Evolutionary conservation across 2,888 invertebrate genomes (phyloP), one percentile per base, ranked within the genome.

Genomic region (Ischnus inquisitorius): DNA sequence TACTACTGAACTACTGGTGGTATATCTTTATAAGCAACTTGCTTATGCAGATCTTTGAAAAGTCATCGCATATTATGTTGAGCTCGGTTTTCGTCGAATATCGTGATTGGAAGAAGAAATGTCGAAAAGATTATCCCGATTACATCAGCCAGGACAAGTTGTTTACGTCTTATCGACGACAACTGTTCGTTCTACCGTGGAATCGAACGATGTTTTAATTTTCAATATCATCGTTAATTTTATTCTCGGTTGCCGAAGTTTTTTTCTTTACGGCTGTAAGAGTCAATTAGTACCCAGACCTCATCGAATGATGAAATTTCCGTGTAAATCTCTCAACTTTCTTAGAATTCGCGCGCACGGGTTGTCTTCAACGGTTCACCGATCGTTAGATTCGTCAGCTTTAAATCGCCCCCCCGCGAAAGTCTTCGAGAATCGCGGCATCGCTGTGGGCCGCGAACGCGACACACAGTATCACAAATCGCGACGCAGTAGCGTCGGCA

Each of bases 61-160:
- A 34, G 46, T 4, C 46, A 14, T 46, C 46, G 14, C 34, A 34
- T 6, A 34, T 34, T 64, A 57, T 22, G 28, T 28, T 34, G 34
- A 34, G n/a, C 5, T 34, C 34, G 5, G 22, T 34, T n/a, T 25
- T 14, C 5, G n/a, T 62, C 5, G 14, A 14, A 34, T 39, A 14
- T n/a, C 28, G 4, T 16, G n/a, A 34, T n/a, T 28, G n/a, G n/a
- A 34, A n/a, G 14, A 62, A 60, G 22, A 10, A 60, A 25, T 72
- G 72, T 65, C 57, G 72, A 72, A 72, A 79, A 72, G 25, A 67
- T 67, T 74, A 54, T 34, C 22, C 12, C 19, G 46, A 74, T 74
- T 79, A 46, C 79, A 65, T 79, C 79, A 79, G 72, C 71, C 54
- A n/a, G 41, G 28, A 48, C 22, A 79, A 16, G 16, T 3, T 54